Evolutionary conservation across 2,113 vertebrate genomes (phyloP).

Genomic region (Athene noctua): DNA sequence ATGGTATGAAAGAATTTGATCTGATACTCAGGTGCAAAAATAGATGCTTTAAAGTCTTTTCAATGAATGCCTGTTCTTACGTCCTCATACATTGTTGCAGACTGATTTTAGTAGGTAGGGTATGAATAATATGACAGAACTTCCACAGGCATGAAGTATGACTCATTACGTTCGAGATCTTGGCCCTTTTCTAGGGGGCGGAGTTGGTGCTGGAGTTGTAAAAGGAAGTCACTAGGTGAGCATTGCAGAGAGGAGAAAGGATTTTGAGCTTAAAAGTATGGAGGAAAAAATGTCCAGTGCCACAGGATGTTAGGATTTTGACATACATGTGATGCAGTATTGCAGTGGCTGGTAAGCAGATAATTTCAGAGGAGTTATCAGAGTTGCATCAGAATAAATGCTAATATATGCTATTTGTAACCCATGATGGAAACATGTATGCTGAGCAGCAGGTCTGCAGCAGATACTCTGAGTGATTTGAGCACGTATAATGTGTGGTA

Average conservation of each 20-base stretch:
- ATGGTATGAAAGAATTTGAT: neutral
- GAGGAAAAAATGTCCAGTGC: neutral
- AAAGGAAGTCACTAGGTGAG: neutral
- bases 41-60: neutral
- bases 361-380: neutral
- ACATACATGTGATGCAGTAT: neutral
- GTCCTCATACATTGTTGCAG: neutral
- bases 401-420: neutral
- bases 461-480: neutral
- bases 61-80: neutral
- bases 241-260: neutral
- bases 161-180: neutral
- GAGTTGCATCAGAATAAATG: neutral
- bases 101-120: neutral
- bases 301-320: neutral
- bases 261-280: neutral
- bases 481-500: neutral
- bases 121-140: neutral
- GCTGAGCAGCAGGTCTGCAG: neutral
- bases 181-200: neutral
- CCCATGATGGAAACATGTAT: neutral
- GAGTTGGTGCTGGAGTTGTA: neutral
- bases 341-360: neutral
- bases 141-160: fast-evolving
- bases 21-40: neutral